Conservation (phyloP, 2,113 vertebrate species). For the Noturus placidus region DNA sequence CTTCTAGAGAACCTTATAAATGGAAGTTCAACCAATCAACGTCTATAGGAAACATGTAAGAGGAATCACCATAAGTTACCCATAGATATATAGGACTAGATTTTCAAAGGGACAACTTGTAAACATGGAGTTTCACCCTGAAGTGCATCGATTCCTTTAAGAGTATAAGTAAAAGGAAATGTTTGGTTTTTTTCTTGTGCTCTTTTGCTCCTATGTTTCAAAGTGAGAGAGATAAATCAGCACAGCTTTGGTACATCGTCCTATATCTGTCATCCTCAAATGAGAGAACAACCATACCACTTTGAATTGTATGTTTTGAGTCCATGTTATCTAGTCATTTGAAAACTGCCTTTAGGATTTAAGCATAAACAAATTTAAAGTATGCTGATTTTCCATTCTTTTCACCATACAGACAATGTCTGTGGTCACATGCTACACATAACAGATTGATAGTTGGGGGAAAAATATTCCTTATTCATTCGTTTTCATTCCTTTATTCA, state of each 20-base stretch:
- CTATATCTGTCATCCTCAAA: background rate
- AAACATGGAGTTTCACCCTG: background rate
- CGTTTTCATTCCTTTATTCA: background rate
- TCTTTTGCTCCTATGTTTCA: background rate
- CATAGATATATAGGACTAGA: background rate
- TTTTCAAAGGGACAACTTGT: background rate
- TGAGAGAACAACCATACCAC: background rate
- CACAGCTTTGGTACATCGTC: background rate
- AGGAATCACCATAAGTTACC: background rate
- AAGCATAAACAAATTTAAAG: background rate
- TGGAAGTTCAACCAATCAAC: background rate
- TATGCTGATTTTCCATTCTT: background rate
- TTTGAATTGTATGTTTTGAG: too few species aligned
- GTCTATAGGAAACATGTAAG: background rate
- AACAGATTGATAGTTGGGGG: background rate
- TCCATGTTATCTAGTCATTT: background rate
- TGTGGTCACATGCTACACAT: background rate
- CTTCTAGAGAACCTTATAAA: background rate
- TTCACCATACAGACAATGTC: background rate
- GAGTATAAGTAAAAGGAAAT: background rate
- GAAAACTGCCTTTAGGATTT: background rate
- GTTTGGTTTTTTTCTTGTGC: background rate
- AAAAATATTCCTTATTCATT: background rate
- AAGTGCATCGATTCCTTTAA: background rate
- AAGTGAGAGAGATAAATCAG: background rate